These are phyloP conservation scores for Drosophila greeni DNA, from an alignment of 2,888 invertebrate genomes.

Conservation along the genomic window DNA sequence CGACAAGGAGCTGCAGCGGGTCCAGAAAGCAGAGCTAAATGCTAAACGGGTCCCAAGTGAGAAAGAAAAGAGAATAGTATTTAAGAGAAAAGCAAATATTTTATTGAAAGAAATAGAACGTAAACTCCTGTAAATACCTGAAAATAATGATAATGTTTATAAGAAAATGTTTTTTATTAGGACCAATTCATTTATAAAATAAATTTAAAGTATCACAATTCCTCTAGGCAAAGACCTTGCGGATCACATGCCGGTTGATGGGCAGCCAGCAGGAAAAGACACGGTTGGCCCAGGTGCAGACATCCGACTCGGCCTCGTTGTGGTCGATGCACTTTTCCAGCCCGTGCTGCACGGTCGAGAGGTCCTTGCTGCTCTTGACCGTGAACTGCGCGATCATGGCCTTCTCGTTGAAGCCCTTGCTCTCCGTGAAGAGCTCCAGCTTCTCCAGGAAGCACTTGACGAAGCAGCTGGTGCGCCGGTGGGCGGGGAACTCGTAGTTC, in stretches of 20 bases:
- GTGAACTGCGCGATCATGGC: conserved; percentile 73
- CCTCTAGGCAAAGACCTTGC: conserved; percentile 56
- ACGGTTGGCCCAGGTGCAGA: conserved; percentile 76
- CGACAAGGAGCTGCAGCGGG: too few species aligned
- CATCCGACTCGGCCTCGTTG: conserved; percentile 73
- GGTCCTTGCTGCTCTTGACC: conserved; percentile 52
- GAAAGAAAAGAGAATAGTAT: too few species aligned
- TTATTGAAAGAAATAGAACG: not conserved
- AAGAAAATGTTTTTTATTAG: conserved; percentile 2
- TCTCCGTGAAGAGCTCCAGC: conserved; percentile 74
- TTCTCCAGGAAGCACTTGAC: conserved; percentile 77
- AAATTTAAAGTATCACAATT: conserved; percentile 45
- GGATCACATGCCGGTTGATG: conserved; percentile 72
- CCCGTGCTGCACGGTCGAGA: conserved; percentile 68
- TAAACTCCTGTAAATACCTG: not conserved
- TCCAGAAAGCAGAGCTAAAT: too few species aligned
- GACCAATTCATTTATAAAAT: conserved; percentile 2
- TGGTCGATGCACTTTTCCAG: conserved; percentile 77
- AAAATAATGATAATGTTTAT: not conserved
- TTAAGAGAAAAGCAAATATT: not conserved
- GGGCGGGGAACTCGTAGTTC: conserved; percentile 74
- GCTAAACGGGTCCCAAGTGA: too few species aligned
- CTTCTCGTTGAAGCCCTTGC: conserved; percentile 70
- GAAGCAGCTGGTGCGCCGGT: conserved; percentile 76
- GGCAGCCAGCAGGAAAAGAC: conserved; percentile 76